phyloP scores from a whole-genome alignment of 2,113 vertebrate species.

The Peucedramus taeniatus region DNA sequence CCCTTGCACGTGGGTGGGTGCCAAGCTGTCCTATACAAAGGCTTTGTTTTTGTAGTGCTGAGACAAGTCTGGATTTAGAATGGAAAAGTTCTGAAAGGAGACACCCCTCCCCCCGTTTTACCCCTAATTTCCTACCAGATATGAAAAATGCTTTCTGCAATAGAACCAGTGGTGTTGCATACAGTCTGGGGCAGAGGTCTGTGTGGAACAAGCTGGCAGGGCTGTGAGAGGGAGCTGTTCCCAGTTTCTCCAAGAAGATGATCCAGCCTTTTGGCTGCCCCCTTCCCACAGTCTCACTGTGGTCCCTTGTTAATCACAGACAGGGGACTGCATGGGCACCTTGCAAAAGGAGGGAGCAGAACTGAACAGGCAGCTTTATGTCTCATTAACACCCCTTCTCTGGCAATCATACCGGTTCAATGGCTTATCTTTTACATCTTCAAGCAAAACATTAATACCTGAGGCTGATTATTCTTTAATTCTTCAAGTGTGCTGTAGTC shows the following conservation, averaged over 20 bases:
- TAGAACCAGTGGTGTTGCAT: background rate
- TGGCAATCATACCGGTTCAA: background rate
- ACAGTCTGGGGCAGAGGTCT: background rate
- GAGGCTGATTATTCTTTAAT: slow-evolving; percentile 55
- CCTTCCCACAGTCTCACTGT: rapidly evolving
- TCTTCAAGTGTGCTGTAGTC: background rate
- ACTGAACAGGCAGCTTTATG: background rate
- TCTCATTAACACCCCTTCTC: background rate
- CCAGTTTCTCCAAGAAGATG: background rate
- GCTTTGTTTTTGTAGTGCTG: background rate
- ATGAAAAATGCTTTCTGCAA: background rate
- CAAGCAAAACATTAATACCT: slow-evolving; percentile 56
- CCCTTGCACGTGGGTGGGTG: background rate
- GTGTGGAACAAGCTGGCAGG: background rate
- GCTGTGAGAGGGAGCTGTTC: background rate
- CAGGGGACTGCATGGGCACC: background rate
- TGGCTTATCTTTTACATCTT: slow-evolving; percentile 37
- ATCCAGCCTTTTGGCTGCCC: background rate
- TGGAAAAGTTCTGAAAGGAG: background rate
- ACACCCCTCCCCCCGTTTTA: background rate
- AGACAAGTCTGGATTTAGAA: background rate
- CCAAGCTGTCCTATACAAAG: background rate
- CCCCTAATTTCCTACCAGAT: background rate
- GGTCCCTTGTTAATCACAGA: rapidly evolving
- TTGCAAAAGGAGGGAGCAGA: background rate